phyloP scores from a whole-genome alignment of 2,113 vertebrate genomes.

The Bagarius yarrelli region DNA sequence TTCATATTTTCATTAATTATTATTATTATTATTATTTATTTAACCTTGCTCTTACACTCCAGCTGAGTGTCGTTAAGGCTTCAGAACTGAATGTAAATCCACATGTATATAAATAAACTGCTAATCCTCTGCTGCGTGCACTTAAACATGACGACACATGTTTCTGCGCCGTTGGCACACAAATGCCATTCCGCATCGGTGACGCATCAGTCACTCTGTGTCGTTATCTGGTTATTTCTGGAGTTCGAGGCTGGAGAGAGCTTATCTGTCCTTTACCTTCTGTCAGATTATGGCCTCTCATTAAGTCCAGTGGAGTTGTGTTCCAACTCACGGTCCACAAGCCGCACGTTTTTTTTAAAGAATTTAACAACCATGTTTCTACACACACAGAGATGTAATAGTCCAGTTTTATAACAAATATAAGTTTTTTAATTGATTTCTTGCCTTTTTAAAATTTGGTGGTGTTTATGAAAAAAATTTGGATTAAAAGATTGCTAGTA shows the following conservation, averaged over 20 bases:
- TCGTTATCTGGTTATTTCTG: constrained; percentile 48
- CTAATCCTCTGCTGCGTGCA: constrained; percentile 9
- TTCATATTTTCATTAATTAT: too few species aligned
- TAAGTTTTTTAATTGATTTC: too few species aligned
- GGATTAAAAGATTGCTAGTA: too few species aligned
- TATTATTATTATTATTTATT: not conserved
- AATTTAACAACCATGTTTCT: not conserved
- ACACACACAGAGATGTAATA: too few species aligned
- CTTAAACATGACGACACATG: constrained; percentile 36
- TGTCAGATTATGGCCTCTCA: constrained; percentile 45
- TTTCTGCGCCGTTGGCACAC: constrained; percentile 32
- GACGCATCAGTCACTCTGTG: constrained; percentile 34
- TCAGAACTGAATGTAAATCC: constrained; percentile 34
- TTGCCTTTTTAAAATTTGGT: too few species aligned
- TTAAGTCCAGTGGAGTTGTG: constrained; percentile 33
- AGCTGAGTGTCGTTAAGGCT: not conserved
- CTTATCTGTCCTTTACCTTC: constrained; percentile 45
- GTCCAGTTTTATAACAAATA: too few species aligned
- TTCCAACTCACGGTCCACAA: constrained; percentile 3
- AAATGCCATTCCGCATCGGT: constrained; percentile 43
- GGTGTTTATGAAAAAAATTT: too few species aligned
- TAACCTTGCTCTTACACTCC: not conserved
- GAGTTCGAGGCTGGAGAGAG: constrained; percentile 29
- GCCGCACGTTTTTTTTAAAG: not conserved
- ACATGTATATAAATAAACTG: constrained; percentile 41